Evolutionary conservation across 2,888 invertebrate genomes (phyloP).

Genomic region (Ormyrus rosae): DNA sequence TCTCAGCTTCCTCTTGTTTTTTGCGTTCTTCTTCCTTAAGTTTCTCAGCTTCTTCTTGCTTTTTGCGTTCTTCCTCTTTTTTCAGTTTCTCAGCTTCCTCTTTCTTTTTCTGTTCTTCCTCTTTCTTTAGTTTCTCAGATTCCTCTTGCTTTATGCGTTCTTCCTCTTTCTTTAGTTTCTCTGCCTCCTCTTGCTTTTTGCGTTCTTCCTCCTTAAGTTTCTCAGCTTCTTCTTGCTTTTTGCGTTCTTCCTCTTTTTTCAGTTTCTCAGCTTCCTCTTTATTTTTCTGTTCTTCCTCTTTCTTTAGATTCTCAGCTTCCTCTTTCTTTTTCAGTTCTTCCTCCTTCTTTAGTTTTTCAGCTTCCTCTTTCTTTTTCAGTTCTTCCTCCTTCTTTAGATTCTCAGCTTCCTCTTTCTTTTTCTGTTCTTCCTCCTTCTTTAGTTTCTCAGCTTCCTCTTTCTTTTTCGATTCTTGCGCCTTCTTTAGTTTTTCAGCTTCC

Average conservation of each 20-base stretch:
- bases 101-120: constrained; percentile 54
- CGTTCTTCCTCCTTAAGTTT: too few species aligned
- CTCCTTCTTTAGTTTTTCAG: constrained; percentile 58
- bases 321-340: constrained; percentile 53
- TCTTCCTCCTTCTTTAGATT: constrained; percentile 58
- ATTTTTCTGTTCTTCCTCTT: constrained; percentile 59
- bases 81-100: constrained; percentile 66
- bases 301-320: constrained; percentile 58
- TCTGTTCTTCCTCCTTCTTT: constrained; percentile 50
- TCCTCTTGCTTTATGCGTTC: constrained; percentile 27
- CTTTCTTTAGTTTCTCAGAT: constrained; percentile 29
- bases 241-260: constrained; percentile 56
- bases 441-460: constrained; percentile 50
- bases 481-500: constrained; percentile 65
- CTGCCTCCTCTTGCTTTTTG: constrained; percentile 56
- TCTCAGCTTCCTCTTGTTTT: constrained; percentile 49
- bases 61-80: constrained; percentile 61
- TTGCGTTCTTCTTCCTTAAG: constrained; percentile 56
- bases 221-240: constrained; percentile 48
- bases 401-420: constrained; percentile 59
- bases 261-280: constrained; percentile 58
- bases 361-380: constrained; percentile 58
- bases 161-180: constrained; percentile 56
- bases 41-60: constrained; percentile 59
- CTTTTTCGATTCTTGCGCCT: constrained; percentile 45